Evolutionary conservation across 1,140 invertebrate species (phyloP).

Genomic region (Orchestia grillus): DNA sequence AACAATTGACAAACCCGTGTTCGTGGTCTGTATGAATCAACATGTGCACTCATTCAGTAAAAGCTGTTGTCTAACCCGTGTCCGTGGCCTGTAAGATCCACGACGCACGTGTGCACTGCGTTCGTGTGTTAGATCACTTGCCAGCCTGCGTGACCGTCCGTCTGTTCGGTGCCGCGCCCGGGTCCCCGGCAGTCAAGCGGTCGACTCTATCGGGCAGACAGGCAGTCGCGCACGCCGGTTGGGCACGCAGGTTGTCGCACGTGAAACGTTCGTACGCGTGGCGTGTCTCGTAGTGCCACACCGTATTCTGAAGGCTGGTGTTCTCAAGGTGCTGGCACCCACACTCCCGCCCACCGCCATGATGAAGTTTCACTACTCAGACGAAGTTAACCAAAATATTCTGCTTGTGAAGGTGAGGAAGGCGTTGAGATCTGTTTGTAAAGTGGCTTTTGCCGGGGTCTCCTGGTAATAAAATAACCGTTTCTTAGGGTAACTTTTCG

Average conservation of each 20-base stretch:
- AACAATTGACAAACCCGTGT: background rate
- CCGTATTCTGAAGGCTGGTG: background rate
- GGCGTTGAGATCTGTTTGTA: background rate
- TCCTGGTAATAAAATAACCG: background rate
- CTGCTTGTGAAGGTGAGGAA: slow-evolving; percentile 10
- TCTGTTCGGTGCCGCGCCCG: background rate
- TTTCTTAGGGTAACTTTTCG: no score
- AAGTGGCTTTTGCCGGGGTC: background rate
- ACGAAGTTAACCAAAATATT: background rate
- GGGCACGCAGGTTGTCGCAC: background rate
- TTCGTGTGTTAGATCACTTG: background rate
- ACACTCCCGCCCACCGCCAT: background rate
- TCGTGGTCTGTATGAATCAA: background rate
- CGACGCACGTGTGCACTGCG: background rate
- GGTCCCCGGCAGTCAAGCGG: background rate
- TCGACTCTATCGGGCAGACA: background rate
- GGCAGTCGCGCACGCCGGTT: background rate
- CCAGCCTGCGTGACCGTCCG: background rate
- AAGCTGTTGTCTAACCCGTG: background rate
- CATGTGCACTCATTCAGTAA: no score
- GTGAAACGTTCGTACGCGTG: background rate
- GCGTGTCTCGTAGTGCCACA: background rate
- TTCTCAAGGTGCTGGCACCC: no score
- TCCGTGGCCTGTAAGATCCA: background rate
- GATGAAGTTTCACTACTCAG: background rate